Evolutionary conservation across 2,797 vertebrate genomes (phyloP).

Genomic region (Meriones psammophilus): DNA sequence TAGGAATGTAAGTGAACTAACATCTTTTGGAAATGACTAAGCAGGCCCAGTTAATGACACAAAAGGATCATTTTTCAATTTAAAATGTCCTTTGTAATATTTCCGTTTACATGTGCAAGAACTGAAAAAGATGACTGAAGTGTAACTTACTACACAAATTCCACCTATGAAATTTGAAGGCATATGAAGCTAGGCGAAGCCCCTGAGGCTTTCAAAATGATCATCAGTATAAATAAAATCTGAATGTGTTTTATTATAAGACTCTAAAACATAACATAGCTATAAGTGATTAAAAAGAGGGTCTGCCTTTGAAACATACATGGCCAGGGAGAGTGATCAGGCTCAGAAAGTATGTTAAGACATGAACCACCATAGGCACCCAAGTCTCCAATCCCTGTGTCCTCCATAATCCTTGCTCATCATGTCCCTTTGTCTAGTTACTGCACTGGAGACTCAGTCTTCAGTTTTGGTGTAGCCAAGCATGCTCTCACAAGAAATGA

Average conservation of each 20-base stretch:
- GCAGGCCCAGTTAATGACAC: background rate
- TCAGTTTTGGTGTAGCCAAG: slow-evolving; percentile 83
- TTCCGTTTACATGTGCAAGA: background rate
- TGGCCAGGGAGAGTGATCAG: background rate
- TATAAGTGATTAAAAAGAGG: slow-evolving; percentile 41
- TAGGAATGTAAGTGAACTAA: slow-evolving; percentile 17
- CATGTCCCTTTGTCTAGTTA: background rate
- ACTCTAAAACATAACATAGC: slow-evolving; percentile 11
- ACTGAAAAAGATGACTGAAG: background rate
- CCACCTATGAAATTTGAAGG: background rate
- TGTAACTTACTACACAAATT: background rate
- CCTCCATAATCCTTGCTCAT: background rate
- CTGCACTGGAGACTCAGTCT: slow-evolving; percentile 72
- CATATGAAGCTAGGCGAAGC: slow-evolving; percentile 1
- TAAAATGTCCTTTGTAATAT: slow-evolving; percentile 11
- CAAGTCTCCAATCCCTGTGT: fast-evolving
- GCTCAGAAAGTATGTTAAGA: background rate
- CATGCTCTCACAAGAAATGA: slow-evolving; percentile 86
- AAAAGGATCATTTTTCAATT: slow-evolving; percentile 24
- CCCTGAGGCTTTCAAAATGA: background rate
- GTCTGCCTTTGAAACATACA: slow-evolving; percentile 79
- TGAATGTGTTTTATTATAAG: background rate
- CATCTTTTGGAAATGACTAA: slow-evolving; percentile 29
- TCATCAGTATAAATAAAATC: background rate
- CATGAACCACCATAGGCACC: background rate